Percentiles rank a stretch among this genome's conserved stretches.
These are phyloP conservation scores for Bombus huntii DNA, from an alignment of 1,140 invertebrate genomes.

Conservation along the genomic window DNA sequence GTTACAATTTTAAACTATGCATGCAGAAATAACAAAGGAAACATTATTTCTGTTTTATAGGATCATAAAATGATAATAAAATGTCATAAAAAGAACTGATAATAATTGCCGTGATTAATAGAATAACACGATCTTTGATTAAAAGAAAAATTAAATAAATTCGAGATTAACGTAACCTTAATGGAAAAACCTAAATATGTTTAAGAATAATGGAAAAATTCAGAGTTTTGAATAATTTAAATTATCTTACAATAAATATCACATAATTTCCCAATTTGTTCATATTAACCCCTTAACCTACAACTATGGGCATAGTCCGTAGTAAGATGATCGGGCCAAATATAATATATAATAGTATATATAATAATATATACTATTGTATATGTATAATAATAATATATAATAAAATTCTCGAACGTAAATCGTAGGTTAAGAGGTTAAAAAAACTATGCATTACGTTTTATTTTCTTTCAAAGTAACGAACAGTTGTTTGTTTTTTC, in stretches of 20 bases:
- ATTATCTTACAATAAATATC: conserved; percentile 23
- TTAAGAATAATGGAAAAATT: not conserved
- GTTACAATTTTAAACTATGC: not conserved
- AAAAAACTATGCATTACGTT: not conserved
- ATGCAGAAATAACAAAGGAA: not conserved
- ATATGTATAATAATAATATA: too few species aligned
- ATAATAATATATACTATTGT: too few species aligned
- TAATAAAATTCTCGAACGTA: too few species aligned
- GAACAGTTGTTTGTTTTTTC: not conserved
- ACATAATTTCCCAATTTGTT: not conserved
- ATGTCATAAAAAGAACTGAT: not conserved
- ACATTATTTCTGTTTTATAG: not conserved
- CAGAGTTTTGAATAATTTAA: not conserved
- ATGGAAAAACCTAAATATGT: not conserved
- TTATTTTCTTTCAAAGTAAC: not conserved
- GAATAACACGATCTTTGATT: not conserved
- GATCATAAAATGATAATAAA: too few species aligned
- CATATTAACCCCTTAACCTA: not conserved
- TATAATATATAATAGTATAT: too few species aligned
- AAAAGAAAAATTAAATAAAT: not conserved
- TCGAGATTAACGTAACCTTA: not conserved
- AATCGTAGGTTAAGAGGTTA: too few species aligned
- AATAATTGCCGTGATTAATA: not conserved
- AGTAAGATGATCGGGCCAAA: too few species aligned
- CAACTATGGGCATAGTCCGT: too few species aligned